These are phyloP conservation scores for Cataglyphis altisquamis DNA, from an alignment of 2,888 invertebrate genomes.

Conservation along the genomic window DNA sequence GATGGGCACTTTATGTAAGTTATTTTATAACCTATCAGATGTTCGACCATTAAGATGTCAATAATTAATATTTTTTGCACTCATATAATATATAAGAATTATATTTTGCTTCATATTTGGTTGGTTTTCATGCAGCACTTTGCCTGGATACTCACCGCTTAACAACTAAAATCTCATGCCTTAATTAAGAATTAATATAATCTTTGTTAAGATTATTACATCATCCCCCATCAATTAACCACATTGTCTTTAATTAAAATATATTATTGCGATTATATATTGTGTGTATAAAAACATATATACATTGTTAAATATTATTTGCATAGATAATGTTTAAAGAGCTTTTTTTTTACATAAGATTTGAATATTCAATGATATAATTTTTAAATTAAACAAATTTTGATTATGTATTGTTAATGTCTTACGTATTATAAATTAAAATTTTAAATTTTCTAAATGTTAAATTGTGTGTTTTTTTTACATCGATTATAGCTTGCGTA, in stretches of 20 bases:
- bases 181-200: conserved; percentile 63
- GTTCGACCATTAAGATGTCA: conserved; percentile 66
- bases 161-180: conserved; percentile 74
- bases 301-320: conserved; percentile 16
- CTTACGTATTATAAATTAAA: not conserved
- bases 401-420: not conserved
- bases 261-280: conserved; percentile 4
- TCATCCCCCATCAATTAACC: conserved; percentile 73
- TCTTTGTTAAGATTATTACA: conserved; percentile 57
- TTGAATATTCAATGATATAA: not conserved
- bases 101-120: conserved; percentile 70
- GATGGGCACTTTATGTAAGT: conserved; percentile 83
- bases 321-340: conserved; percentile 17
- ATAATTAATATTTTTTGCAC: conserved; percentile 67
- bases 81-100: conserved; percentile 67
- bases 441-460: not conserved
- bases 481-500: not conserved
- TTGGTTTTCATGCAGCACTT: conserved; percentile 67
- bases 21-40: conserved; percentile 75
- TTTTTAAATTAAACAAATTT: not conserved
- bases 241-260: conserved; percentile 77
- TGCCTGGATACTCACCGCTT: conserved; percentile 77
- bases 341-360: conserved; percentile 15
- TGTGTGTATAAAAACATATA: not conserved
- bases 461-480: not conserved